Percentiles rank a stretch among this genome's conserved stretches.
phyloP scores from a whole-genome alignment of 2,797 vertebrate genomes.

The Parambassis ranga region DNA sequence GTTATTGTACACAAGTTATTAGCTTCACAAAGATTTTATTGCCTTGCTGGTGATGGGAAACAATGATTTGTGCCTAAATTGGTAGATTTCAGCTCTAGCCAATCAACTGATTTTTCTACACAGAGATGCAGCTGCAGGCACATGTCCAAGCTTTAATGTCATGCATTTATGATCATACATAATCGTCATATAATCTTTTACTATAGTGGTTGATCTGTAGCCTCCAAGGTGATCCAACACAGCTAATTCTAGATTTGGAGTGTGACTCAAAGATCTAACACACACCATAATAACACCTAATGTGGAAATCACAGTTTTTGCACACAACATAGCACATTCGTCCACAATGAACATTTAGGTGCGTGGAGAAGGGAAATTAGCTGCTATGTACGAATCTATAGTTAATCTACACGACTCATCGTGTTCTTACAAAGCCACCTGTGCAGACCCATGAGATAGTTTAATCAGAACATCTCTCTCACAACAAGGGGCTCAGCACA shows the following conservation, averaged over 20 bases:
- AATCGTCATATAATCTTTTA: no score
- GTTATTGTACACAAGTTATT: background rate
- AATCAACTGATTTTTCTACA: background rate
- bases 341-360: background rate
- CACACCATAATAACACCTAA: background rate
- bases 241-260: background rate
- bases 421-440: slow-evolving; percentile 27
- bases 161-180: background rate
- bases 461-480: slow-evolving; percentile 31
- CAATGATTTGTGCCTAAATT: background rate
- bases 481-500: slow-evolving; percentile 52
- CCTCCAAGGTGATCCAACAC: background rate
- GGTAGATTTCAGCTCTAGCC: background rate
- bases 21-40: background rate
- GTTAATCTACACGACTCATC: slow-evolving; percentile 21
- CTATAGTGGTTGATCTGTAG: slow-evolving; percentile 1
- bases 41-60: background rate
- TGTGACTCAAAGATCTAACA: background rate
- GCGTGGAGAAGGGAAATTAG: background rate
- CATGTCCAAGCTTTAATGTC: background rate
- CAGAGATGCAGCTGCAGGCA: background rate
- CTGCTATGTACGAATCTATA: background rate
- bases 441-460: slow-evolving; percentile 40
- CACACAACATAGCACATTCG: background rate
- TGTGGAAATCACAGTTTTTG: background rate